phyloP scores from a whole-genome alignment of 2,888 invertebrate species.

The Helicoverpa assulta region DNA sequence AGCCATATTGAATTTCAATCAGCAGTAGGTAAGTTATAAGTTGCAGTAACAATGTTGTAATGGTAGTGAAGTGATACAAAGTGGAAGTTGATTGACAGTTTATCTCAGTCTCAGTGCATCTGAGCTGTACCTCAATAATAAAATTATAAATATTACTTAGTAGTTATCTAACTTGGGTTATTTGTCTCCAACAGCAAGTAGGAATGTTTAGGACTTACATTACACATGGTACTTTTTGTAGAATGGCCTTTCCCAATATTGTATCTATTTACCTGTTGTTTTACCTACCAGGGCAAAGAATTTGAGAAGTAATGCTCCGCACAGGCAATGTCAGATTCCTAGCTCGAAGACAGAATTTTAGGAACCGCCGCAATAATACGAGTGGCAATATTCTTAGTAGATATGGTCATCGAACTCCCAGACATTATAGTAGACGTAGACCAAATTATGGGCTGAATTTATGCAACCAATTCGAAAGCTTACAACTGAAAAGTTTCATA shows the following conservation, averaged over 20 bases:
- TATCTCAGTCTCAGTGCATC: background rate
- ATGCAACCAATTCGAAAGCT: background rate
- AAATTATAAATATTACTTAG: conserved; percentile 5
- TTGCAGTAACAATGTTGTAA: background rate
- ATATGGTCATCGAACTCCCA: background rate
- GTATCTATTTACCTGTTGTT: no score
- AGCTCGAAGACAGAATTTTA: no score
- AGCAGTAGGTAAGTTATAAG: background rate
- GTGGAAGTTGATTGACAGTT: background rate
- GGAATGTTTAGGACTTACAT: background rate
- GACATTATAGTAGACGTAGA: background rate
- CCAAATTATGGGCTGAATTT: background rate
- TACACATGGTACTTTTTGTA: background rate
- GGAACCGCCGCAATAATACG: no score
- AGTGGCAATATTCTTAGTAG: background rate
- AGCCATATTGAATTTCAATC: background rate
- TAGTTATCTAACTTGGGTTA: background rate
- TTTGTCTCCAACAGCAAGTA: background rate
- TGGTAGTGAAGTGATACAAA: background rate
- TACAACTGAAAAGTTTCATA: conserved; percentile 7
- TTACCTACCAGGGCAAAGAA: no score
- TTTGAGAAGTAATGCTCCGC: no score
- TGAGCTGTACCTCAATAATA: background rate
- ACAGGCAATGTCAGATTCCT: no score
- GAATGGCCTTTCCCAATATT: no score